Conservation (phyloP, 2,888 invertebrate species). For the Brachyopa scutellaris region DNA sequence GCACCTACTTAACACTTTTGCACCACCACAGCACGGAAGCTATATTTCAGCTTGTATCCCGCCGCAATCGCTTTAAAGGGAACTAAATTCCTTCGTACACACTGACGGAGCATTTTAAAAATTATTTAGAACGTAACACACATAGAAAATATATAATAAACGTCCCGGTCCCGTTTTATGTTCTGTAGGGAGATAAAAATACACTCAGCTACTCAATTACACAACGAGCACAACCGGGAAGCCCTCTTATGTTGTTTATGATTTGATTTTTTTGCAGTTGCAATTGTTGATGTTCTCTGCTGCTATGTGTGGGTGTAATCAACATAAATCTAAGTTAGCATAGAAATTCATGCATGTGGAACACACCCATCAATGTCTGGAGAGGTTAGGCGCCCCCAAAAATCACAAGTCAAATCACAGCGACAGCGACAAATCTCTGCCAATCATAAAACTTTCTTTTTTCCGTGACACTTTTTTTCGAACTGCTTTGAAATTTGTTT, state of each 20-base stretch:
- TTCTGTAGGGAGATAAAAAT: constrained; percentile 42
- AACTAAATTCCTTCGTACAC: constrained; percentile 34
- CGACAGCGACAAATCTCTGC: constrained; percentile 43
- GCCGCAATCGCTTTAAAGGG: constrained; percentile 15
- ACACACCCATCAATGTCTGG: constrained; percentile 73
- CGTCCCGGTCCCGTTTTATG: neutral
- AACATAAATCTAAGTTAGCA: constrained; percentile 76
- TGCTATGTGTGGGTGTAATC: constrained; percentile 44
- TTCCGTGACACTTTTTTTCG: constrained; percentile 74
- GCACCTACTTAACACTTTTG: constrained; percentile 11
- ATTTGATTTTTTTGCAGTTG: constrained; percentile 47
- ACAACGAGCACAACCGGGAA: constrained; percentile 31
- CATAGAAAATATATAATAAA: constrained; percentile 28
- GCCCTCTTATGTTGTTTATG: constrained; percentile 29
- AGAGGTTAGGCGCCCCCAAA: neutral
- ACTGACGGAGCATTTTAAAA: constrained; percentile 31
- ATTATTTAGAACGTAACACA: constrained; percentile 21
- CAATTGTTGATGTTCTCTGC: constrained; percentile 33
- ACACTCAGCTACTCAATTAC: constrained; percentile 27
- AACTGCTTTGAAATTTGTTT: constrained; percentile 73
- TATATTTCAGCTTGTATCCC: constrained; percentile 53
- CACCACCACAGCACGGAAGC: constrained; percentile 33
- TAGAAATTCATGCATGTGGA: constrained; percentile 80
- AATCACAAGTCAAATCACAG: constrained; percentile 46
- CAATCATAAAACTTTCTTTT: constrained; percentile 59